Conservation (phyloP, 2,797 vertebrate species). For the Sebastes oblongus region DNA sequence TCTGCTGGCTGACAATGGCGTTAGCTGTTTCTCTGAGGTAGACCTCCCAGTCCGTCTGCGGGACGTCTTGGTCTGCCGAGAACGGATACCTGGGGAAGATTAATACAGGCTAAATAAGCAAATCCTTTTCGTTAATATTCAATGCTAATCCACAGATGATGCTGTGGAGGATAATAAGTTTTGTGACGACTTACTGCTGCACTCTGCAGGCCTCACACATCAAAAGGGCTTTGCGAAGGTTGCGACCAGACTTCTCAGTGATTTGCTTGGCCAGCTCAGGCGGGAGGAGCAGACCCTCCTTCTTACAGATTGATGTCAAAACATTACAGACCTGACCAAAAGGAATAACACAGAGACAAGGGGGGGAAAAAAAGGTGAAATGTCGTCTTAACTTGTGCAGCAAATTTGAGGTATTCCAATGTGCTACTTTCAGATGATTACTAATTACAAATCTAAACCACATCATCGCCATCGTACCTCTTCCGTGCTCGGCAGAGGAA, state of each 20-base stretch:
- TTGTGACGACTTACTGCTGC: conserved; percentile 89
- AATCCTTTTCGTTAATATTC: neutral
- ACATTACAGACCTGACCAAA: conserved; percentile 89
- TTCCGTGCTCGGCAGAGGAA: conserved; percentile 91
- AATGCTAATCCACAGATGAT: neutral
- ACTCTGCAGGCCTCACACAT: conserved; percentile 98
- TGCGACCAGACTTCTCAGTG: conserved; percentile 91
- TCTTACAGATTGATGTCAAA: conserved; percentile 90
- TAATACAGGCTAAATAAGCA: neutral
- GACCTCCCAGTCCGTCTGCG: conserved; percentile 95
- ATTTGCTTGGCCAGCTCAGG: conserved; percentile 89
- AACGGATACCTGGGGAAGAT: conserved; percentile 89
- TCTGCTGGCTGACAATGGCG: conserved; percentile 93
- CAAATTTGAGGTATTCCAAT: neutral
- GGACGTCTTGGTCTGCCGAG: conserved; percentile 91
- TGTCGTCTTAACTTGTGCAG: neutral
- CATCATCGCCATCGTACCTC: conserved; percentile 81
- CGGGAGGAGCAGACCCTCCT: conserved; percentile 92
- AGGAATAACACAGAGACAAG: neutral
- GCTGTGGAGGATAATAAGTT: fast-evolving
- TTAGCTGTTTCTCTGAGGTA: conserved; percentile 96
- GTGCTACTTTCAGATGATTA: neutral
- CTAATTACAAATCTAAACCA: neutral
- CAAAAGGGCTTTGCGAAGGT: conserved; percentile 94
- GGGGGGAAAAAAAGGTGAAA: fast-evolving